Base-by-base conservation (phyloP, 2,113 vertebrate species). In the Phalacrocorax brasilianus region DNA sequence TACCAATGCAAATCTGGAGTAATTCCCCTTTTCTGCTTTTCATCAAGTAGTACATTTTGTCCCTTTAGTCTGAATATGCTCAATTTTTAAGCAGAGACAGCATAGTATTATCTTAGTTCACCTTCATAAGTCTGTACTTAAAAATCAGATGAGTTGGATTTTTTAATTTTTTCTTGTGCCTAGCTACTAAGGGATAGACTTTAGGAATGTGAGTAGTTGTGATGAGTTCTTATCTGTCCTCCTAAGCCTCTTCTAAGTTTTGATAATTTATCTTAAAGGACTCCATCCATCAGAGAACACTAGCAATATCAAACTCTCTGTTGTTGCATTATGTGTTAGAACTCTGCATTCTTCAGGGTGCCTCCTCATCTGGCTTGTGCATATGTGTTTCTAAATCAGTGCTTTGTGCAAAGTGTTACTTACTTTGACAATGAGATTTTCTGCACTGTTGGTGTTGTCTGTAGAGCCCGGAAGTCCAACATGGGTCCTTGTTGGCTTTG, bases 401-500 rank as follows among this genome's bases (percentile, higher is more conserved):
- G 62, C 30, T 87, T 65, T 90, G 26, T 68, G 42, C 42, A 44
- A 82, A 63, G 40, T 80, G 61, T 92, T 83, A 18, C 32, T 38
- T 82, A 27, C 47, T 81, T 74, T 71, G 91, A 95, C 92, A 96
- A 95, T 96, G 79, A 92, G 47, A 59, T 63, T 80, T 95, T 87
- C 44, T 88, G 56, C 67, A 35, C 47, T 89, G 19, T 95, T 95
- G 81, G 10, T 94, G 12, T 96, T 96, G 49, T 88, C 91, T 94
- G 32, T 97, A 99, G 99, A 99, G 98, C 96, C 99, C 98, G 12
- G 99, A 99, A 97, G 98, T 99, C 80, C 99, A 99, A 73, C 99
- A 99, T 55, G 99, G 99, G 27, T 99, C 99, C 85, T 98, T 99
- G 93, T 95, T 99, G 98, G 99, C 99, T 84, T 97, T 99, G 68